phyloP scores from a whole-genome alignment of 2,113 vertebrate genomes.

The Pseudolaguvia tuberculata region DNA sequence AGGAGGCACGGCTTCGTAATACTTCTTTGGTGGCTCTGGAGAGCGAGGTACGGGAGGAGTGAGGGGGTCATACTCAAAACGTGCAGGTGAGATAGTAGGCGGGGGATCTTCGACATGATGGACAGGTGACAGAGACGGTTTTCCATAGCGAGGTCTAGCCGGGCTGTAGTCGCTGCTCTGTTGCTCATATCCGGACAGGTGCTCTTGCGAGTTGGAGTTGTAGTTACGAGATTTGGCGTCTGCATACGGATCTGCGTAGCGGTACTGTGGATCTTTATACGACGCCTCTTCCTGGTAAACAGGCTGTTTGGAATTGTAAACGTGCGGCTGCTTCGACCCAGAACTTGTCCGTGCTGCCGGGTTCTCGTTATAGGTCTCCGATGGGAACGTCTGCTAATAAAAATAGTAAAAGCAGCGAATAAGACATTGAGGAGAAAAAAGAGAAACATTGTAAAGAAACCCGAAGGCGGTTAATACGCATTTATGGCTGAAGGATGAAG shows the following conservation, averaged over 20 bases:
- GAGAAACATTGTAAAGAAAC: slow-evolving; percentile 3
- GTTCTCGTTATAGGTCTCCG: slow-evolving; percentile 78
- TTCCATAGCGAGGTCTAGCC: slow-evolving; percentile 78
- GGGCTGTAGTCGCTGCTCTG: slow-evolving; percentile 75
- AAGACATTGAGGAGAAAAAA: not conserved
- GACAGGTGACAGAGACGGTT: slow-evolving; percentile 67
- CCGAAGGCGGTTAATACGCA: slow-evolving; percentile 53
- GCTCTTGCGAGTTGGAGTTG: slow-evolving; percentile 77
- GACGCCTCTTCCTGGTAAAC: slow-evolving; percentile 75
- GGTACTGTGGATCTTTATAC: slow-evolving; percentile 73
- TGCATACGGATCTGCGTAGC: slow-evolving; percentile 75
- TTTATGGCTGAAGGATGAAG: slow-evolving; percentile 62
- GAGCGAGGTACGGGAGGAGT: slow-evolving; percentile 62
- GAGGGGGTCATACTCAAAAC: slow-evolving; percentile 72
- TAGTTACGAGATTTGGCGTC: slow-evolving; percentile 80
- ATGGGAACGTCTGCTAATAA: slow-evolving; percentile 79
- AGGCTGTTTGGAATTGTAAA: slow-evolving; percentile 74
- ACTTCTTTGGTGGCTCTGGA: slow-evolving; percentile 72
- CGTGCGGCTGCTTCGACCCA: slow-evolving; percentile 72
- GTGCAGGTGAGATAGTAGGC: slow-evolving; percentile 51
- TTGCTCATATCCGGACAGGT: slow-evolving; percentile 84
- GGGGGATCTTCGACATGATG: slow-evolving; percentile 75
- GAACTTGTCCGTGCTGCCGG: slow-evolving; percentile 73
- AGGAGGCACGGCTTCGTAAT: slow-evolving; percentile 67
- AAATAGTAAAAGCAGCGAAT: slow-evolving; percentile 23